A percentile compares a stretch with the other conserved stretches of the same genome.
Evolutionary conservation across 2,888 invertebrate species (phyloP).

Genomic region (Unio delphinus): DNA sequence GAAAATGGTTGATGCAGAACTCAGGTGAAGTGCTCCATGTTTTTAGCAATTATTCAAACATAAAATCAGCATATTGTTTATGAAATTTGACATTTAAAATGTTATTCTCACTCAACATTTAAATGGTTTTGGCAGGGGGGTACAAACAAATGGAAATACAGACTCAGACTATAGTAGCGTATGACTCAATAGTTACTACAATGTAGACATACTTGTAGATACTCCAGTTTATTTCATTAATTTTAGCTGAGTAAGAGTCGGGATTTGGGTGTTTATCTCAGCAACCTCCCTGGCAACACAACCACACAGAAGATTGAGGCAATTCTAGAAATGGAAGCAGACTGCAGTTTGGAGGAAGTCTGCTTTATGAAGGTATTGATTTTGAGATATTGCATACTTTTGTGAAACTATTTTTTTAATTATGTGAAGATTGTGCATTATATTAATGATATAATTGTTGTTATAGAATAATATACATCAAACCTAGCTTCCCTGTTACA

Average conservation of each 20-base stretch:
- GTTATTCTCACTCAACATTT: no score
- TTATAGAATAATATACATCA: not conserved
- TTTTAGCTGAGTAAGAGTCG: constrained; percentile 10
- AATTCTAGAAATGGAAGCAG: constrained; percentile 62
- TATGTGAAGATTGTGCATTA: not conserved
- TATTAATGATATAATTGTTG: not conserved
- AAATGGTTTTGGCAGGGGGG: no score
- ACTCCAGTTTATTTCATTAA: constrained; percentile 1
- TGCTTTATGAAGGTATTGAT: constrained; percentile 59
- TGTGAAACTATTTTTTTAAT: not conserved
- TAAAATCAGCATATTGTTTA: no score
- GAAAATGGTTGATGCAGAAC: no score
- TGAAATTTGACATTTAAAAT: no score
- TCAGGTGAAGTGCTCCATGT: no score
- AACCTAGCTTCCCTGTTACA: no score
- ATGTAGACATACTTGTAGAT: no score
- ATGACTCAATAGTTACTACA: no score
- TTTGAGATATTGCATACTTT: not conserved
- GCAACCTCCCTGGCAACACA: constrained; percentile 56
- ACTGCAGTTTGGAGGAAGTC: constrained; percentile 60
- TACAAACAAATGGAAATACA: no score
- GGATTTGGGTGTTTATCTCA: constrained; percentile 47
- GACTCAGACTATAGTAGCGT: no score
- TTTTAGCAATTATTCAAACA: no score
- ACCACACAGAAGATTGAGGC: constrained; percentile 61